phyloP scores from a whole-genome alignment of 1,140 invertebrate genomes.

The Drosophila melanogaster region DNA sequence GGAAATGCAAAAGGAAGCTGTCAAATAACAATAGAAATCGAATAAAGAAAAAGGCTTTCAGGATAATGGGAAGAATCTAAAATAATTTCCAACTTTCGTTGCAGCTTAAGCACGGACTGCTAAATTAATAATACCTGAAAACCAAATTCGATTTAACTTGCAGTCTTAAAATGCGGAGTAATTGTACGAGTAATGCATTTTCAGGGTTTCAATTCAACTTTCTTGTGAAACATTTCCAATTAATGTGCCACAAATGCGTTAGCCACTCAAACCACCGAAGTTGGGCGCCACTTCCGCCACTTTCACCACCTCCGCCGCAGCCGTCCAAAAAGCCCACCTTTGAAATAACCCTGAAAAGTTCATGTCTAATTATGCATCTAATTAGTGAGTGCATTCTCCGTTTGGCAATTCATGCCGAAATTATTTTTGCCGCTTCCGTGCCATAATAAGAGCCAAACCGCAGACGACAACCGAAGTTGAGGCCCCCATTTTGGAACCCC shows the following conservation, averaged over 20 bases:
- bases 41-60: not conserved
- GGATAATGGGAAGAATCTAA: not conserved
- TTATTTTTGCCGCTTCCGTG: conserved; percentile 61
- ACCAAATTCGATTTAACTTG: no score
- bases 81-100: not conserved
- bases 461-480: conserved; percentile 40
- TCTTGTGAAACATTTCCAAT: conserved; percentile 8
- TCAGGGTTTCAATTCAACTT: not conserved
- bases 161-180: no score
- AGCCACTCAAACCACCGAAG: not conserved
- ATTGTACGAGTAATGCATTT: not conserved
- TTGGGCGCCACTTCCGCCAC: not conserved
- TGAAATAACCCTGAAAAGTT: conserved; percentile 9
- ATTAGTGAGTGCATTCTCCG: conserved; percentile 69
- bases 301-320: no score
- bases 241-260: not conserved
- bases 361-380: conserved; percentile 78
- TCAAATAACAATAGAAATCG: not conserved
- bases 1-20: not conserved
- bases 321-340: not conserved
- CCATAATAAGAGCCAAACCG: conserved; percentile 59
- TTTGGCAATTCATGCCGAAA: conserved; percentile 64
- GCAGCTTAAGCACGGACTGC: no score
- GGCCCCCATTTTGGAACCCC: not conserved
- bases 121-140: not conserved